A percentile compares a stretch with the other conserved stretches of the same genome.
Conservation (phyloP, 2,888 invertebrate genomes). For the Andrena fulva region DNA sequence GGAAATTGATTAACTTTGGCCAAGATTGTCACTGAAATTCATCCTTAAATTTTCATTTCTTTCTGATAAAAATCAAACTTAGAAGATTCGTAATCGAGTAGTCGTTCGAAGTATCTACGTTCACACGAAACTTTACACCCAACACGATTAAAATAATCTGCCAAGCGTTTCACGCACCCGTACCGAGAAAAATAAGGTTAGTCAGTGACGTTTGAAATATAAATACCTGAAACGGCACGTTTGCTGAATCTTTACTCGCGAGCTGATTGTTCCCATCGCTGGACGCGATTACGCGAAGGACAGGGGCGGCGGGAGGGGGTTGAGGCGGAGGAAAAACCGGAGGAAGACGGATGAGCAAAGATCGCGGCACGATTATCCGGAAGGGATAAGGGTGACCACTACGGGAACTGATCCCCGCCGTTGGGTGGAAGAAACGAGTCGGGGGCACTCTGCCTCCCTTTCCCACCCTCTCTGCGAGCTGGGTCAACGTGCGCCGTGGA, state of each 20-base stretch:
- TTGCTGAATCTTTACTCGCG: neutral
- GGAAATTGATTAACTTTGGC: no score
- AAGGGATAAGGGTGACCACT: slow-evolving; percentile 65
- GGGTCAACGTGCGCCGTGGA: slow-evolving; percentile 42
- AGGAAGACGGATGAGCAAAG: slow-evolving; percentile 53
- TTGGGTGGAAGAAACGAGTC: slow-evolving; percentile 54
- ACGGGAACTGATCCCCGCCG: slow-evolving; percentile 51
- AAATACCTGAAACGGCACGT: neutral
- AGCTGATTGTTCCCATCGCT: neutral
- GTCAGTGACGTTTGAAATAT: no score
- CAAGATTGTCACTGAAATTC: no score
- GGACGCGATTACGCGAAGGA: slow-evolving; percentile 7
- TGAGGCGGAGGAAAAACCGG: neutral
- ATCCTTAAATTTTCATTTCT: no score
- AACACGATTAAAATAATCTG: no score
- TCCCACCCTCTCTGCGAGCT: slow-evolving; percentile 19
- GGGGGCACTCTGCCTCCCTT: neutral
- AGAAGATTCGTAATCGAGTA: no score
- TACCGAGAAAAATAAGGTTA: no score
- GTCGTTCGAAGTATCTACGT: no score
- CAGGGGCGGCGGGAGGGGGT: neutral
- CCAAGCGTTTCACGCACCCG: no score
- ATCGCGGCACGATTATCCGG: slow-evolving; percentile 66
- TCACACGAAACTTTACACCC: no score
- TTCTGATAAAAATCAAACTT: no score